Evolutionary conservation across 2,888 invertebrate genomes (phyloP), one percentile per base, ranked within the genome.

Genomic region (Lepidocyrtoides sp.): DNA sequence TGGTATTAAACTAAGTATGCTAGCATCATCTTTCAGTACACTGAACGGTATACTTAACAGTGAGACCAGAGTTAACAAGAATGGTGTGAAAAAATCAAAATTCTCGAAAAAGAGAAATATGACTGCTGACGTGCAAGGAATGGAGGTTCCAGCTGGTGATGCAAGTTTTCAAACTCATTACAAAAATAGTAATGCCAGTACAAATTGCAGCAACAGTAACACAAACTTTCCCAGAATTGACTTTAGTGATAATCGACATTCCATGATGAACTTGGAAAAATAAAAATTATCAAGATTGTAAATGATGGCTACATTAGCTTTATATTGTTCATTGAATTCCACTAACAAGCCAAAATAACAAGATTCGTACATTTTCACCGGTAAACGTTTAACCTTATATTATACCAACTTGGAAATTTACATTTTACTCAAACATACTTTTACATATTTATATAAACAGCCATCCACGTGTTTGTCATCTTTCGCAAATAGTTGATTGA

Each of bases 31-130:
- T 1, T 14, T 7, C 12, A 72, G 20, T 26, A 44, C 12, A 1
- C 10, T 48, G 2, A 48, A 10, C n/a, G n/a, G 51, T 17, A 54
- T 54, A 3, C 29, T 75, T 8, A 69, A n/a, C 10, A 17, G 10
- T 36, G 36, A 36, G 20, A 69, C 41, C 0, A 75, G n/a, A 17
- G 7, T 0, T 2, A 66, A 48, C 12, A 51, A 44, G 17, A 86
- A 77, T 17, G 32, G 23, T 17, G 75, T 36, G 72, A 85, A 85
- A 85, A 86, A 86, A 48, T 85, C 85, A 44, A 85, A 75, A 20
- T 85, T 85, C 26, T 85, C 85, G 12, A 86, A 86, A 81, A 63
- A 60, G 54, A 86, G 54, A 79, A 91, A 79, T 63, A 20, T 77
- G 41, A 63, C 41, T 63, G 79, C 8, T 20, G 66, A 72, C 20